phyloP scores from a whole-genome alignment of 2,113 vertebrate genomes.

The Trinectes maculatus region DNA sequence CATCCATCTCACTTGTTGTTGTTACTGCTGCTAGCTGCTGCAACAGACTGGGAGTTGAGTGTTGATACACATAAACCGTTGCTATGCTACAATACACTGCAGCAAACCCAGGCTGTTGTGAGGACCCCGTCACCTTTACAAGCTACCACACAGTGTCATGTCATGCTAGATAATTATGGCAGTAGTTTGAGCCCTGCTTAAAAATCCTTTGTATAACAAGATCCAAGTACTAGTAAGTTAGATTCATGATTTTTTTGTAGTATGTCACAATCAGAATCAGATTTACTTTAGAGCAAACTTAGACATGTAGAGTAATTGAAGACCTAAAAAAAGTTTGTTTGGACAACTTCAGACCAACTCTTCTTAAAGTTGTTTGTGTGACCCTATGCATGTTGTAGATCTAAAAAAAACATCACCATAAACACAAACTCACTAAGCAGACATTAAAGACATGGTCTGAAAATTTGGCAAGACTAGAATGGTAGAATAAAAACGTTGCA shows the following conservation, averaged over 20 bases:
- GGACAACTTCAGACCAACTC: not conserved
- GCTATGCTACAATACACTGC: constrained; percentile 67
- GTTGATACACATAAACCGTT: constrained; percentile 73
- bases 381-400: no score
- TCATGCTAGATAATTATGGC: constrained; percentile 23
- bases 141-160: not conserved
- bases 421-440: not conserved
- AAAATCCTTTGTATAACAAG: no score
- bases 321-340: no score
- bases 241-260: no score
- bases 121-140: constrained; percentile 37
- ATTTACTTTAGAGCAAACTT: no score
- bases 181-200: not conserved
- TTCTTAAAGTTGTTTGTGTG: no score
- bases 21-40: constrained; percentile 50
- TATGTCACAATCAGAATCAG: no score
- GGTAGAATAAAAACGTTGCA: not conserved
- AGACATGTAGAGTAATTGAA: no score
- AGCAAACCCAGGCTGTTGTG: constrained; percentile 7
- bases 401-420: no score
- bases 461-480: not conserved
- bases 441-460: no score
- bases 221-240: no score
- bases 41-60: constrained; percentile 26
- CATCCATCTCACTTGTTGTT: constrained; percentile 67